Evolutionary conservation across 2,888 invertebrate species (phyloP).

Genomic region (Cordylochernes scorpioides): DNA sequence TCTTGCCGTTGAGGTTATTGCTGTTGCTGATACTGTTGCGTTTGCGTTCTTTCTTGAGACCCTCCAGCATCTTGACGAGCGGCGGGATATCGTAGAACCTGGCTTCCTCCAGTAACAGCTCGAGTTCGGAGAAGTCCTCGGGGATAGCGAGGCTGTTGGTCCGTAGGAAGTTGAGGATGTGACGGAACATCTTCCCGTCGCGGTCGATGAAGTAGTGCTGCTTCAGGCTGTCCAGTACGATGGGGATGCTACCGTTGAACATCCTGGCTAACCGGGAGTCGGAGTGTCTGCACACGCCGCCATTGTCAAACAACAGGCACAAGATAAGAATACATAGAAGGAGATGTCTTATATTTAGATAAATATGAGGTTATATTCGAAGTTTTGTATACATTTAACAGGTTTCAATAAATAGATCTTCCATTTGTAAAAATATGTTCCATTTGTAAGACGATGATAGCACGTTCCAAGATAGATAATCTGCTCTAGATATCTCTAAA

Average conservation of each 20-base stretch:
- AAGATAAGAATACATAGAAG: no score
- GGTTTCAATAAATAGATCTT: no score
- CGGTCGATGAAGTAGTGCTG: slow-evolving; percentile 97
- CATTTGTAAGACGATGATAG: no score
- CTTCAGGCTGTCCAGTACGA: slow-evolving; percentile 77
- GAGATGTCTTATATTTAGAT: no score
- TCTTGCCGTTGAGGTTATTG: slow-evolving; percentile 2
- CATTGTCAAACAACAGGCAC: no score
- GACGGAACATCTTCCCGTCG: slow-evolving; percentile 89
- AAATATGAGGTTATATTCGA: no score
- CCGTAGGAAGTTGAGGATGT: slow-evolving; percentile 84
- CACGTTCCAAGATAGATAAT: no score
- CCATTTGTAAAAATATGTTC: no score
- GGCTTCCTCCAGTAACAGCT: slow-evolving; percentile 66
- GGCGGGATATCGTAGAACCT: slow-evolving; percentile 55
- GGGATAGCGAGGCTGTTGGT: slow-evolving; percentile 64
- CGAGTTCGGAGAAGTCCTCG: slow-evolving; percentile 55
- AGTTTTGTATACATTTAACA: no score
- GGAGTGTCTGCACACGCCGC: slow-evolving; percentile 61
- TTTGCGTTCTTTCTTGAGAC: slow-evolving; percentile 10
- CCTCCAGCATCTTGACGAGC: slow-evolving; percentile 20
- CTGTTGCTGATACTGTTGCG: slow-evolving; percentile 1
- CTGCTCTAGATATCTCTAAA: no score
- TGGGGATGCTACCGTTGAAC: slow-evolving; percentile 82
- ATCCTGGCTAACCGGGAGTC: slow-evolving; percentile 70